Evolutionary conservation across 2,888 invertebrate genomes (phyloP).

Genomic region (Sarcophaga subvicina): DNA sequence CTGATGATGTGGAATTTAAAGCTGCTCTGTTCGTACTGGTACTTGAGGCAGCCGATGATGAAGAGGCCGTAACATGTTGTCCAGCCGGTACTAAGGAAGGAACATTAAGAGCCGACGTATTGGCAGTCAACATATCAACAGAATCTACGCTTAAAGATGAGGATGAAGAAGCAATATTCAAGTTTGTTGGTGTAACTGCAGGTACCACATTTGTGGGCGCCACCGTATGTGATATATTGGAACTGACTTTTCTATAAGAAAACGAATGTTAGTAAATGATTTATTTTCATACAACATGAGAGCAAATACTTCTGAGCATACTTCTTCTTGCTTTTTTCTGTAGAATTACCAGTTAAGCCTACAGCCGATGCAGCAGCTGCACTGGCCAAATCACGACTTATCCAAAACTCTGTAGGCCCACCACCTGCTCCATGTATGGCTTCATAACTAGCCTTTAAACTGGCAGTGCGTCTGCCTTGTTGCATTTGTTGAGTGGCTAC

Average conservation of each 20-base stretch:
- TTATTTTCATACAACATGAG: background rate
- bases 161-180: conserved; percentile 77
- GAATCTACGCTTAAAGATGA: conserved; percentile 77
- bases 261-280: conserved; percentile 33
- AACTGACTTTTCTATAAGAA: conserved; percentile 74
- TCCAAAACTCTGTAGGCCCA: conserved; percentile 86
- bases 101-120: conserved; percentile 59
- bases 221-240: conserved; percentile 69
- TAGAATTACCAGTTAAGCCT: conserved; percentile 86
- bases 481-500: conserved; percentile 98
- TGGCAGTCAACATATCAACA: conserved; percentile 73
- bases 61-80: conserved; percentile 70
- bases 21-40: conserved; percentile 61
- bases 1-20: conserved; percentile 60
- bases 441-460: conserved; percentile 97
- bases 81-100: conserved; percentile 54
- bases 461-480: conserved; percentile 95
- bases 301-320: conserved; percentile 63
- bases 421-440: conserved; percentile 89
- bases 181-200: conserved; percentile 75
- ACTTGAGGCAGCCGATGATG: conserved; percentile 70
- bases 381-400: conserved; percentile 86
- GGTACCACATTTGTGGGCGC: conserved; percentile 65
- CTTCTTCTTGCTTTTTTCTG: conserved; percentile 77
- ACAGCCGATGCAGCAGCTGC: conserved; percentile 86